Base-by-base conservation (phyloP, 2,113 vertebrate species). In the Chascanopsetta lugubris region DNA sequence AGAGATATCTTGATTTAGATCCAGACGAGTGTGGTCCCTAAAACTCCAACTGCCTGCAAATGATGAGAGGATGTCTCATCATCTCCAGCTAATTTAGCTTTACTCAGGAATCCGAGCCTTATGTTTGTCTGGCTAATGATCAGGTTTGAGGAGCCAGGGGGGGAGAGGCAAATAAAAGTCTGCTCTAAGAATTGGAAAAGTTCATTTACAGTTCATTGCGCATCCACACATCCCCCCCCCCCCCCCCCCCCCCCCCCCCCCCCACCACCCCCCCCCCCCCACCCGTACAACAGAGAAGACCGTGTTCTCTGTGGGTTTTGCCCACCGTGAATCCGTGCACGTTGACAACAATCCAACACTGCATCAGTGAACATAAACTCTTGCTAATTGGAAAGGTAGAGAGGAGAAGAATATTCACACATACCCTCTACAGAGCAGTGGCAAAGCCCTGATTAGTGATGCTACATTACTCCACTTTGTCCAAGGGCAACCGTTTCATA, bases 401-500 rank as follows among this genome's bases (percentile, higher is more conserved):
- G 65, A 36, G 60, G 66, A 83, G 79, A 77, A 79, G 82, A 80
- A 76, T 57, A 72, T 55, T 82, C 84, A 78, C 58, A 74, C 74
- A 83, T 79, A 75, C 80, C 77, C 75, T 78, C 69, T 78, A 63
- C 66, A 59, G 65, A 69, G 74, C 64, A 13, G 63, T 72, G 60
- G 78, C 82, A 79, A 84, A 90, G 84, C 77, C 46, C 80, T 90
- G 85, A 91, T 90, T 90, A 90, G 87, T 83, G 62, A 87, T 55
- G 85, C 75, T 85, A 86, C 87, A 90, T 90, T 89, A 90, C 73
- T 83, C 74, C 43, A 50, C 71, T 83, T 87, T 85, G 83, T 87
- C 82, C 83, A 87, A 88, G 87, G 87, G 88, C 88, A 84, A 88
- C 82, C 75, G 71, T 78, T 87, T 89, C 88, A 86, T 86, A 87